A percentile compares a stretch with the other conserved stretches of the same genome.
phyloP scores from a whole-genome alignment of 2,113 vertebrate species.

The Nannospalax galili region DNA sequence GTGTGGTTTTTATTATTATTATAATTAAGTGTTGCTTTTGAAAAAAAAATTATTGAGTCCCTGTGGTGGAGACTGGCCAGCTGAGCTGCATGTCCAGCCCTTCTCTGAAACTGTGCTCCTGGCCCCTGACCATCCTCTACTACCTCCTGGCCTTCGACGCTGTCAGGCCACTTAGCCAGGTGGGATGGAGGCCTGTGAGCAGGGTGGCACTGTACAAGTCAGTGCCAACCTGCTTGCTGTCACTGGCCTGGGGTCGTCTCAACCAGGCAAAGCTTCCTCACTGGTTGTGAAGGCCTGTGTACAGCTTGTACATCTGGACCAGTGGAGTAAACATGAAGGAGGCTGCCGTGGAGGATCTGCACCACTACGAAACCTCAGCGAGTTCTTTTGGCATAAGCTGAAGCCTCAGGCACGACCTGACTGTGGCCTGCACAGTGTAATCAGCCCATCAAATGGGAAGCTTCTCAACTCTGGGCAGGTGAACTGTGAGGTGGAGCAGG shows the following conservation, averaged over 20 bases:
- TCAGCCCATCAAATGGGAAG: constrained; percentile 96
- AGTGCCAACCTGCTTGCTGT: constrained; percentile 94
- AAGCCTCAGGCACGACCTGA: constrained; percentile 94
- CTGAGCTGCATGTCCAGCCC: constrained; percentile 94
- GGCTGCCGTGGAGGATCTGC: constrained; percentile 95
- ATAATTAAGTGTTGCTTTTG: no score
- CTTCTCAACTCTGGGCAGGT: constrained; percentile 97
- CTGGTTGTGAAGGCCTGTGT: constrained; percentile 95
- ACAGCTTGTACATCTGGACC: constrained; percentile 97
- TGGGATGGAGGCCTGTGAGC: constrained; percentile 94
- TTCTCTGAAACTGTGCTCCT: constrained; percentile 92
- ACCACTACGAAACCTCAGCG: constrained; percentile 96
- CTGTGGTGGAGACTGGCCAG: constrained; percentile 92
- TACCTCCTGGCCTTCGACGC: constrained; percentile 93
- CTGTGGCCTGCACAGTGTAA: constrained; percentile 92
- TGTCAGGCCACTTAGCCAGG: constrained; percentile 94
- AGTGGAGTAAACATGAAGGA: constrained; percentile 99
- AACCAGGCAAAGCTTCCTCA: constrained; percentile 95
- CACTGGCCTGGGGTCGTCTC: constrained; percentile 96
- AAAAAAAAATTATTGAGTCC: no score
- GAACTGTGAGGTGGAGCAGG: constrained; percentile 97
- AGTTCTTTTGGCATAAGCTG: constrained; percentile 96
- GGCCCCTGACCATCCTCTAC: constrained; percentile 95
- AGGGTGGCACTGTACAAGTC: constrained; percentile 95
- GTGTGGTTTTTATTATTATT: no score